phyloP scores from a whole-genome alignment of 1,140 invertebrate genomes.

The Drosophila grimshawi region DNA sequence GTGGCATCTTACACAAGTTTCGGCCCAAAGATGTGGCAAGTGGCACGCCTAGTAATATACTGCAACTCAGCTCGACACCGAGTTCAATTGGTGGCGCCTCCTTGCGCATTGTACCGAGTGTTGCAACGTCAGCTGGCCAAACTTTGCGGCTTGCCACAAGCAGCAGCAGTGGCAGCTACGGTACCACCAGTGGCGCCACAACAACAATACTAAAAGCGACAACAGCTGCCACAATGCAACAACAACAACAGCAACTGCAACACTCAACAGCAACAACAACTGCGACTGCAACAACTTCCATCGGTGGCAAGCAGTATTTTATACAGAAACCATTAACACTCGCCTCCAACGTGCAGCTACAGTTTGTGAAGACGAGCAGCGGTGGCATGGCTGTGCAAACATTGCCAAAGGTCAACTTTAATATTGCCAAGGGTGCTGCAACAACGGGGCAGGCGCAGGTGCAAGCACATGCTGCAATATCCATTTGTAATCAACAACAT shows the following conservation, averaged over 20 bases:
- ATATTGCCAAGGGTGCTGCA: constrained; percentile 62
- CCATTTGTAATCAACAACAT: constrained; percentile 45
- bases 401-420: constrained; percentile 78
- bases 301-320: constrained; percentile 80
- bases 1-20: constrained; percentile 64
- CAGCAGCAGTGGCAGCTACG: background rate
- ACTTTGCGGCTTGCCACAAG: constrained; percentile 64
- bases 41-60: too few relatives aligned
- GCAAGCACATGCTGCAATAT: constrained; percentile 15
- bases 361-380: constrained; percentile 79
- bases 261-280: constrained; percentile 13
- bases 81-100: constrained; percentile 14
- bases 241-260: background rate
- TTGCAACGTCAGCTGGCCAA: constrained; percentile 41
- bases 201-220: constrained; percentile 62
- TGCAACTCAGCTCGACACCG: background rate
- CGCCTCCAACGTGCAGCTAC: constrained; percentile 75
- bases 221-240: constrained; percentile 34
- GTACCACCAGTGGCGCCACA: constrained; percentile 16
- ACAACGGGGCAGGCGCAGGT: constrained; percentile 9
- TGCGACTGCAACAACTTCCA: constrained; percentile 41
- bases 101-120: constrained; percentile 60
- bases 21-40: constrained; percentile 23
- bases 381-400: constrained; percentile 79
- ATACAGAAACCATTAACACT: constrained; percentile 79